phyloP scores from a whole-genome alignment of 2,797 vertebrate species.

The Poecilia velifera region DNA sequence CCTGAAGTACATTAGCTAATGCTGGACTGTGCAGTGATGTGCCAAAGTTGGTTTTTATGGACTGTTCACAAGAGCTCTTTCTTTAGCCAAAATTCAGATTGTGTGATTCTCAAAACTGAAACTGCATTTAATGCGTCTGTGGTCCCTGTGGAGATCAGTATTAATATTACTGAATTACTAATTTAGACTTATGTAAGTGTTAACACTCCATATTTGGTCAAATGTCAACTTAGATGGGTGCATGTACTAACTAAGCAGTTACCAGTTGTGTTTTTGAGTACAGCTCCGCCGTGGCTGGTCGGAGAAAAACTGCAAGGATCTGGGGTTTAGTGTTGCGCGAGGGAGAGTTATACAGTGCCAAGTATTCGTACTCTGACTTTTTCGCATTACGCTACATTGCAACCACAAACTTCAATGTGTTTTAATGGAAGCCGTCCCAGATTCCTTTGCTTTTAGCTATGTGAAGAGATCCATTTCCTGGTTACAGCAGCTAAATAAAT shows the following conservation, averaged over 20 bases:
- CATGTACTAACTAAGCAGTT: constrained; percentile 38
- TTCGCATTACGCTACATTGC: not conserved
- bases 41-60: constrained; percentile 68
- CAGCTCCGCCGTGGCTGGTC: constrained; percentile 34
- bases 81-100: constrained; percentile 36
- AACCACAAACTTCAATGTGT: not conserved
- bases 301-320: constrained; percentile 20
- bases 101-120: constrained; percentile 26
- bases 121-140: constrained; percentile 23
- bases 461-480: not conserved
- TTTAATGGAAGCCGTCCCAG: not conserved
- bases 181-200: constrained; percentile 13
- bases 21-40: constrained; percentile 61
- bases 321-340: constrained; percentile 23
- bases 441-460: not conserved
- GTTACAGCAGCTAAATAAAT: not conserved
- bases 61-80: constrained; percentile 35
- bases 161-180: constrained; percentile 49
- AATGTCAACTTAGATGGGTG: constrained; percentile 19
- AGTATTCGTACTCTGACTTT: not conserved
- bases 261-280: constrained; percentile 37
- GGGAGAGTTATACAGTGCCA: constrained; percentile 13
- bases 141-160: constrained; percentile 59
- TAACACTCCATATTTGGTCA: constrained; percentile 39
- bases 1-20: constrained; percentile 36